phyloP scores from a whole-genome alignment of 2,888 invertebrate genomes.

The Orgyia antiqua region DNA sequence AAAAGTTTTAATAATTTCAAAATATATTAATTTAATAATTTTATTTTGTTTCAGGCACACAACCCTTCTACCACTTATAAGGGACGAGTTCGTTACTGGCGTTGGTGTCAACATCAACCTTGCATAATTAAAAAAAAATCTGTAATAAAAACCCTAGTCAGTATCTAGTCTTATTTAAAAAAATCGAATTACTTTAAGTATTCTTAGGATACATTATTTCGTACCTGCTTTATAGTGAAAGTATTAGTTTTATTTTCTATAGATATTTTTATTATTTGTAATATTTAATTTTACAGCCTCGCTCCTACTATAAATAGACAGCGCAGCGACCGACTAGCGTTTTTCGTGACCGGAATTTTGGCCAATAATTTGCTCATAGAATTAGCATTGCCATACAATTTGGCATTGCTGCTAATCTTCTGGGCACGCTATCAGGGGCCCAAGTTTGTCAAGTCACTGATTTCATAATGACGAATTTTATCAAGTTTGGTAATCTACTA shows the following conservation, averaged over 20 bases:
- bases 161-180: conserved; percentile 26
- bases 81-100: conserved; percentile 82
- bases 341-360: no score
- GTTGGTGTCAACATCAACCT: conserved; percentile 78
- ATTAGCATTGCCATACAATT: no score
- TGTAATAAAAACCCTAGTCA: conserved; percentile 28
- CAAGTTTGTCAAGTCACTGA: no score
- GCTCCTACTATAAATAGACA: no score
- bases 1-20: no score
- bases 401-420: no score
- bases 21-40: background rate
- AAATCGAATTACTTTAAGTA: conserved; percentile 24
- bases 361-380: no score
- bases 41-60: conserved; percentile 77
- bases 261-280: background rate
- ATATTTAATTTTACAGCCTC: no score
- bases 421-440: no score
- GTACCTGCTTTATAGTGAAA: conserved; percentile 26
- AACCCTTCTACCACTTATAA: conserved; percentile 80
- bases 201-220: conserved; percentile 22
- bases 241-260: conserved; percentile 4
- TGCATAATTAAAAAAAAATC: conserved; percentile 49
- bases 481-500: no score
- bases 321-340: no score
- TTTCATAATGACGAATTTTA: no score